Evolutionary conservation across 2,888 invertebrate genomes (phyloP).

Genomic region (Microplitis manilae): DNA sequence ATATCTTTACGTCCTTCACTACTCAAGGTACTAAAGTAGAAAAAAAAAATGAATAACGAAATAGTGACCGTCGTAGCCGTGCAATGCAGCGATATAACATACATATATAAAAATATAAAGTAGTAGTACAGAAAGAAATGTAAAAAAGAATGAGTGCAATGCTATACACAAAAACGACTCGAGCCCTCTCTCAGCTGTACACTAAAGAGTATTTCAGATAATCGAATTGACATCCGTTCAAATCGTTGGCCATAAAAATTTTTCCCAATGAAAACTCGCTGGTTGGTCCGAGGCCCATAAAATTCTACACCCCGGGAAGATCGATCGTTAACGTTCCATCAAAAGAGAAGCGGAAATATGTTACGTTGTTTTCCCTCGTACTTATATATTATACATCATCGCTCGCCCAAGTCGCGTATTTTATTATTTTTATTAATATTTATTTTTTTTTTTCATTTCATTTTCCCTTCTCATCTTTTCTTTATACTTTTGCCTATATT

Average conservation of each 20-base stretch:
- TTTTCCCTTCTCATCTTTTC: slow-evolving; percentile 34
- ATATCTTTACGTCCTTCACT: slow-evolving; percentile 47
- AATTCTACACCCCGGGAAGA: slow-evolving; percentile 38
- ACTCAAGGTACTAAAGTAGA: slow-evolving; percentile 8
- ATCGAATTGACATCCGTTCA: slow-evolving; percentile 50
- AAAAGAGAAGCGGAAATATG: slow-evolving; percentile 36
- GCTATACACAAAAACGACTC: slow-evolving; percentile 18
- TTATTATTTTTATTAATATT: slow-evolving; percentile 9
- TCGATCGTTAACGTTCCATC: slow-evolving; percentile 44
- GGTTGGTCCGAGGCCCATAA: slow-evolving; percentile 32
- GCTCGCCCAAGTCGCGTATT: background rate
- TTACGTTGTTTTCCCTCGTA: slow-evolving; percentile 16
- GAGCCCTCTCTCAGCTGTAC: slow-evolving; percentile 45
- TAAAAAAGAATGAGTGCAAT: background rate
- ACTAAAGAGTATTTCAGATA: slow-evolving; percentile 50
- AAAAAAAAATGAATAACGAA: slow-evolving; percentile 1
- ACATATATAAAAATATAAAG: slow-evolving; percentile 14
- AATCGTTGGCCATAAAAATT: slow-evolving; percentile 39
- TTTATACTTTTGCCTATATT: slow-evolving; percentile 18
- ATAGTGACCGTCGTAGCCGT: background rate
- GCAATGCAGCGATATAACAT: background rate
- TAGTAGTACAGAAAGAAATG: slow-evolving; percentile 10
- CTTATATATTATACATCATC: slow-evolving; percentile 10
- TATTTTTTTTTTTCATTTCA: background rate
- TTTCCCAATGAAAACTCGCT: slow-evolving; percentile 30